A percentile compares a stretch with the other conserved stretches of the same genome.
These are phyloP conservation scores for Archivesica marissinica DNA, from an alignment of 1,140 invertebrate genomes.

Conservation along the genomic window DNA sequence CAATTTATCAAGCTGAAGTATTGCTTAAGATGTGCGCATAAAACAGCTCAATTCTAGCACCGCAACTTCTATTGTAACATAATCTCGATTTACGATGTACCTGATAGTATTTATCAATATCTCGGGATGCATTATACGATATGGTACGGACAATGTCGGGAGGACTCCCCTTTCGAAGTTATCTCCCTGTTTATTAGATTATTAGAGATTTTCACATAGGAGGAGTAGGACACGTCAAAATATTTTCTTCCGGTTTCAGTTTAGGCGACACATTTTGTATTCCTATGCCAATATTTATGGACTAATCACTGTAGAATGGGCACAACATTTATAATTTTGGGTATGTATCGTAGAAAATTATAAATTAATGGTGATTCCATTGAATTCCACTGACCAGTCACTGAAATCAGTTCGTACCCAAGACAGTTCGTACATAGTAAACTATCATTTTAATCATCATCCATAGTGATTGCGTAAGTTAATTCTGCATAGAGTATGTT, in stretches of 20 bases:
- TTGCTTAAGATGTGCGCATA: too few relatives aligned
- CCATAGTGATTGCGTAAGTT: background rate
- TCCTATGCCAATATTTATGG: background rate
- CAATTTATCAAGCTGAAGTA: too few relatives aligned
- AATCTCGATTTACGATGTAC: too few relatives aligned
- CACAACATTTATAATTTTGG: slow-evolving; percentile 45
- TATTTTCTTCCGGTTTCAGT: slow-evolving; percentile 20
- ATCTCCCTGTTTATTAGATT: too few relatives aligned
- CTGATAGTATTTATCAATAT: too few relatives aligned
- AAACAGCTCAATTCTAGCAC: too few relatives aligned
- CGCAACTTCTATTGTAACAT: too few relatives aligned
- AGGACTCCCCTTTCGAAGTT: too few relatives aligned
- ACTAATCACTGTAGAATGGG: background rate
- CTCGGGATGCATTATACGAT: too few relatives aligned
- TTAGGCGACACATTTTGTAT: background rate
- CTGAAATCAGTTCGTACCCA: background rate
- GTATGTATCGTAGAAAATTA: background rate
- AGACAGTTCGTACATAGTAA: background rate
- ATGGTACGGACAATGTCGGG: too few relatives aligned
- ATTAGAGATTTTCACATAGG: background rate
- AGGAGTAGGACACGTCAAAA: slow-evolving; percentile 12
- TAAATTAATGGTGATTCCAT: background rate
- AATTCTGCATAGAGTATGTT: background rate
- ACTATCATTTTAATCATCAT: background rate
- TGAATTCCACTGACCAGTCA: background rate